These are phyloP conservation scores for Trissoscelio sp. DNA, from an alignment of 2,888 invertebrate species.

Conservation along the genomic window DNA sequence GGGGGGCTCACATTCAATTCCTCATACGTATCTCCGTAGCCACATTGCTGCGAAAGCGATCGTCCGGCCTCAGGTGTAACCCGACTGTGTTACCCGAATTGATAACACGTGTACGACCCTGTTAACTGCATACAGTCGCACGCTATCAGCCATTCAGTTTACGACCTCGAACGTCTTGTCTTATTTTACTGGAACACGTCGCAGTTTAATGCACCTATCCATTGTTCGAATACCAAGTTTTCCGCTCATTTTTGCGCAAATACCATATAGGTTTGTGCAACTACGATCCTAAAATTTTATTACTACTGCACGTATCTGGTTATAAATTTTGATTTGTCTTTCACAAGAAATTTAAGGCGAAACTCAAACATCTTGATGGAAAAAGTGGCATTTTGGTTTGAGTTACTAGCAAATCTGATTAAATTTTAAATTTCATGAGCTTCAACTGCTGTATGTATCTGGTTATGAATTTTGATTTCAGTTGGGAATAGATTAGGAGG, in stretches of 20 bases:
- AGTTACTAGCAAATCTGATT: no score
- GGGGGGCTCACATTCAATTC: slow-evolving; percentile 36
- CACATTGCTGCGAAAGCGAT: slow-evolving; percentile 50
- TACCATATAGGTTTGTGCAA: background rate
- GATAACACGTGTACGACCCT: slow-evolving; percentile 53
- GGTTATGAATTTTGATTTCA: no score
- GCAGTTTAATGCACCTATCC: slow-evolving; percentile 2
- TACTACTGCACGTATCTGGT: background rate
- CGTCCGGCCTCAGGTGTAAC: slow-evolving; percentile 56
- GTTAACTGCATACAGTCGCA: slow-evolving; percentile 46
- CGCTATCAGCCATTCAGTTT: slow-evolving; percentile 42
- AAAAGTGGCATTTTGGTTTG: no score
- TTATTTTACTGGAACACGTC: slow-evolving; percentile 38
- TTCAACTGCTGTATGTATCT: no score
- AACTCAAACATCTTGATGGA: no score
- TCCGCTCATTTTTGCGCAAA: slow-evolving; percentile 1
- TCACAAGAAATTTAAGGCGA: no score
- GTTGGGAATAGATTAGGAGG: no score
- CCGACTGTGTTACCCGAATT: slow-evolving; percentile 41
- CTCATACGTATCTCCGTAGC: slow-evolving; percentile 48
- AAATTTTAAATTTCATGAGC: no score
- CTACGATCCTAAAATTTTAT: background rate
- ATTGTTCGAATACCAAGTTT: slow-evolving; percentile 1
- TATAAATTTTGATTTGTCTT: background rate
- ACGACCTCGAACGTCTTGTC: slow-evolving; percentile 44